A percentile compares a stretch with the other conserved stretches of the same genome.
Conservation (phyloP, 2,888 invertebrate genomes). For the Caenorhabditis panamensis region DNA sequence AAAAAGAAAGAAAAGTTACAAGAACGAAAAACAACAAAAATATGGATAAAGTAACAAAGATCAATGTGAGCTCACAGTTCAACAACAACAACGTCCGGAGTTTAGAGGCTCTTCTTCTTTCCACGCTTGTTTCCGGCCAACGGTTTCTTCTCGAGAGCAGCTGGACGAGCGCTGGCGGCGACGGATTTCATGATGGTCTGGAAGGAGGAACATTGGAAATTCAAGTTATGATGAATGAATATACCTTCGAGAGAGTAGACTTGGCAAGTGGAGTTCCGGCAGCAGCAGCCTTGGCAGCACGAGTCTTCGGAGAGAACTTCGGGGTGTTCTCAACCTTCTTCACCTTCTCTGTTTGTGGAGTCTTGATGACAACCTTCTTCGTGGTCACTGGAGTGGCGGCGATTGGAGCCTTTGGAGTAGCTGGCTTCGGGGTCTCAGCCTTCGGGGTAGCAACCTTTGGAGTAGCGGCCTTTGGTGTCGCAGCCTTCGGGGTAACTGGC, state of each 20-base stretch:
- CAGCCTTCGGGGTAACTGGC: conserved; percentile 15
- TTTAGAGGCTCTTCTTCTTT: conserved; percentile 61
- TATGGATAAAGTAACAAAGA: conserved; percentile 20
- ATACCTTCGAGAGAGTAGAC: conserved; percentile 50
- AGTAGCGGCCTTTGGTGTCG: conserved; percentile 13
- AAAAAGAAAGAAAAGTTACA: conserved; percentile 4
- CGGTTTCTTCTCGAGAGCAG: conserved; percentile 32
- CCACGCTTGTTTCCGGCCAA: conserved; percentile 14
- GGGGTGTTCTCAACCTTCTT: conserved; percentile 20
- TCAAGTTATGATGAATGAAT: neutral
- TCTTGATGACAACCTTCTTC: conserved; percentile 45
- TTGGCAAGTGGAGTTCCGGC: conserved; percentile 45
- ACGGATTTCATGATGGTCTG: conserved; percentile 56
- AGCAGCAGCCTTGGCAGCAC: conserved; percentile 56
- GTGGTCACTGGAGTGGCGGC: conserved; percentile 11
- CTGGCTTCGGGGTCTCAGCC: conserved; percentile 7
- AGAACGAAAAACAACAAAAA: conserved; percentile 20
- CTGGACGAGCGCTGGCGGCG: conserved; percentile 56
- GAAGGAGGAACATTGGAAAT: neutral
- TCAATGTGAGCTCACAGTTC: neutral
- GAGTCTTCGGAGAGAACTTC: conserved; percentile 58
- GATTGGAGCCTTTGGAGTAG: conserved; percentile 10
- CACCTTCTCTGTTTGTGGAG: conserved; percentile 44
- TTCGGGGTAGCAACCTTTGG: conserved; percentile 22
- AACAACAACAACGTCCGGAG: conserved; percentile 8